These are phyloP conservation scores for Cervus canadensis DNA, from an alignment of 2,113 vertebrate species.

Conservation along the genomic window DNA sequence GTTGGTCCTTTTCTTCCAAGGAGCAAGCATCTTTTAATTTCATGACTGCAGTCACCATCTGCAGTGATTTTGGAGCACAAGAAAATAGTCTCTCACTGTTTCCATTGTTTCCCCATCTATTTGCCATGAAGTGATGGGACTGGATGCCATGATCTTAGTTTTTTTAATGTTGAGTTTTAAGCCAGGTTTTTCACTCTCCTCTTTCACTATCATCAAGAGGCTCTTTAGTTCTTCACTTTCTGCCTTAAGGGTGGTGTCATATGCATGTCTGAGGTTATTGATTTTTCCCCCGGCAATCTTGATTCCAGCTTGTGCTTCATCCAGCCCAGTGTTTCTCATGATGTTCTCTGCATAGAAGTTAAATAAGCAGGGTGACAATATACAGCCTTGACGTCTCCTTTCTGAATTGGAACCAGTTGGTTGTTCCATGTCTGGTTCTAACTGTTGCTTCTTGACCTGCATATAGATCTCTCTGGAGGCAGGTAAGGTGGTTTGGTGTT, in stretches of 20 bases:
- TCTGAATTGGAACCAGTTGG: neutral
- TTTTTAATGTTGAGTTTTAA: neutral
- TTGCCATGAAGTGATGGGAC: neutral
- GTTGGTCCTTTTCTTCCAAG: neutral
- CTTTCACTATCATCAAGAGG: neutral
- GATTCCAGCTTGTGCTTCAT: neutral
- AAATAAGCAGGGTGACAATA: neutral
- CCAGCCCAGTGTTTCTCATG: neutral
- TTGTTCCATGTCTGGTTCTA: neutral
- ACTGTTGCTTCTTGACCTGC: neutral
- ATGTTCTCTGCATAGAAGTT: neutral
- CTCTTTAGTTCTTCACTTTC: neutral
- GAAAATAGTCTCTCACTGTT: neutral
- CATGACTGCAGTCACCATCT: neutral
- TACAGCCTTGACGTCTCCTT: neutral
- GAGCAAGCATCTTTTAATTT: neutral
- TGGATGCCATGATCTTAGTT: neutral
- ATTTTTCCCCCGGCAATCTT: neutral
- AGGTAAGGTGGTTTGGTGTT: neutral
- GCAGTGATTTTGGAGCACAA: neutral
- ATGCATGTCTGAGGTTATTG: neutral
- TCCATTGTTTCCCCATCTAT: neutral
- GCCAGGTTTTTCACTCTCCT: neutral
- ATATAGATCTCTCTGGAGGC: neutral
- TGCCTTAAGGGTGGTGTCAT: neutral